Base-by-base conservation (phyloP, 2,797 vertebrate genomes). In the Malacoctenus gilli region DNA sequence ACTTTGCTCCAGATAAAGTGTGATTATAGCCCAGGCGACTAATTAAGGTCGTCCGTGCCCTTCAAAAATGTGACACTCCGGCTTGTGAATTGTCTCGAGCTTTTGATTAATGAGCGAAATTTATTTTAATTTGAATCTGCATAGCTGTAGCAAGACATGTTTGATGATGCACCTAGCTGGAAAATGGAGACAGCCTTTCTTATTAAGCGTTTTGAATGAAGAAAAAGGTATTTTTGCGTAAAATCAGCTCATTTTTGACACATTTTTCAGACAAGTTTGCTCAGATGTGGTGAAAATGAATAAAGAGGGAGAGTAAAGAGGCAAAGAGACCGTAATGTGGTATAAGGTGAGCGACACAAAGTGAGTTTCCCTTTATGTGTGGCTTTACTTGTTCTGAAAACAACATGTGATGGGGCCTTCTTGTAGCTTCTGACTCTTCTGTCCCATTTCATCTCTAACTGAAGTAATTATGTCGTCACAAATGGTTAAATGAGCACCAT, bases 401-500 rank as follows among this genome's bases (percentile, higher is more conserved):
- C 25, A 28, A 28, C 25, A 28, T 28, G 25, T 28, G 9, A 60
- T n/a, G 16, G n/a, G 15, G 55, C 31, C 11, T 46, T 32, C 72
- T 64, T 68, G 20, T 14, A 46, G 55, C 59, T 49, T 55, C 30
- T 39, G 47, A 54, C 19, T 48, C 51, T 39, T 47, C 8, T 51
- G 41, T 68, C 38, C 41, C 41, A 31, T 85, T 77, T 76, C 49
- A 68, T 73, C 58, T 64, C 55, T 30, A 30, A 51, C 34, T 81
- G 20, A 74, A 63, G 77, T 62, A 71, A 72, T 85, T 85, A 68
- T 59, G 63, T 36, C 60, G 72, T 61, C 11, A 16, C 35, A 42
- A 68, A 69, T 56, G 74, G 43, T 79, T 60, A 68, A 79, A 79
- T 63, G 58, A 80, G 62, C 16, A 71, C 49, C 81, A 74, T 63